Evolutionary conservation across 1,140 invertebrate genomes (phyloP), one percentile per base, ranked within the genome.

Genomic region (Musca vetustissima): DNA sequence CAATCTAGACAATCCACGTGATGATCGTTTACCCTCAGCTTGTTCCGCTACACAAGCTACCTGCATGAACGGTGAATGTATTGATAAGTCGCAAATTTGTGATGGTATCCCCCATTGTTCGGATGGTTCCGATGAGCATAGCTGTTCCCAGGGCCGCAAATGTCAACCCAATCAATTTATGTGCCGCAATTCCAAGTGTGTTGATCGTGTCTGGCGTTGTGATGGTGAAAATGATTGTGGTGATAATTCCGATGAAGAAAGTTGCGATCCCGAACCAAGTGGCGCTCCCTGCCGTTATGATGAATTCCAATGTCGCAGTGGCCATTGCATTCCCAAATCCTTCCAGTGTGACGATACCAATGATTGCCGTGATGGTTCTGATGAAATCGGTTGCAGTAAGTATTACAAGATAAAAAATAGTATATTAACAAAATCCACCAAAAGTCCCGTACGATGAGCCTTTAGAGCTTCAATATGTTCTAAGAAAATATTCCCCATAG

Each of bases 131-230:
- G 96, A 98, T 84, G 96, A 98, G 86, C 87, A 89, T 73, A 87
- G 91, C 76, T 98, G 95, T 85, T 90, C 93, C 91, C 85, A 89
- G 87, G 85, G 86, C 48, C 89, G 89, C 14, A 71, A 74, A 49
- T 98, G 96, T 81, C 93, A 98, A 80, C 96, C 97, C 0, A 98
- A 98, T 79, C 91, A 98, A 83, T 97, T 93, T 83, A 87, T 90
- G 65, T 98, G 96, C 81, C 84, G 84, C 49, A 98, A 96, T 79
- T 90, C 90, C 61, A 89, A 91, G 71, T 99, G 98, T 82, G 88
- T 98, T 6, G 88, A 92, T 19, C 97, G 97, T 78, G 89, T 93
- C 7, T 98, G 96, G 95, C 83, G 90, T 22, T 99, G 98, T 81
- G 97, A 90, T 70, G 85, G 84, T 4, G 95, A 98, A 71, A 89